Evolutionary conservation across 30 jellyfish, hydroid and myxozoan genomes (phyloP).

Genomic region (Turritopsis rubra): DNA sequence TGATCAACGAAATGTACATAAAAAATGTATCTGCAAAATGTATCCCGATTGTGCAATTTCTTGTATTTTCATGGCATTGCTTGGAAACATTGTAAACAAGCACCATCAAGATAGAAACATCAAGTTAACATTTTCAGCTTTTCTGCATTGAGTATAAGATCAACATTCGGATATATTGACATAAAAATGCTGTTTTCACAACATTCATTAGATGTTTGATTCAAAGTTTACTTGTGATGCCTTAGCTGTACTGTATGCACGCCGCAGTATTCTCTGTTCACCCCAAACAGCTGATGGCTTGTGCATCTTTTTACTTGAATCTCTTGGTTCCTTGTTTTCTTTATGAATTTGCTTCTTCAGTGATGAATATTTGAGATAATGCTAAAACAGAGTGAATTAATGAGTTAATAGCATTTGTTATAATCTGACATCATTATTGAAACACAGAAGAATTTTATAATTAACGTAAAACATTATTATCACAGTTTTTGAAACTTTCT

Average conservation of each 20-base stretch:
- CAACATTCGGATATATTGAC: too few relatives aligned
- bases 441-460: not conserved
- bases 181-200: not conserved
- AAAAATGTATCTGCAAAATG: too few relatives aligned
- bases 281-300: not conserved
- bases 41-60: not conserved
- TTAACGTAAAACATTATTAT: too few relatives aligned
- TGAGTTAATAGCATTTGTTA: not conserved
- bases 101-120: too few relatives aligned
- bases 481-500: not conserved
- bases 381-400: not conserved
- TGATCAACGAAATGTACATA: not conserved
- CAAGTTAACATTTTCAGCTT: too few relatives aligned
- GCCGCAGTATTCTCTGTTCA: not conserved
- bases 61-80: too few relatives aligned
- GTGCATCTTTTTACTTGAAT: not conserved
- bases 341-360: slow-evolving; percentile 15
- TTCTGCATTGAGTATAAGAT: too few relatives aligned
- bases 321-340: not conserved
- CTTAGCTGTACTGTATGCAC: not conserved
- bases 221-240: not conserved
- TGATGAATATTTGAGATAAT: not conserved
- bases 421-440: not conserved
- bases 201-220: not conserved
- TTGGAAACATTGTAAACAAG: too few relatives aligned